Percentiles rank a stretch among this genome's conserved stretches.
phyloP scores from a whole-genome alignment of 1,140 invertebrate genomes.

The Centruroides vittatus region DNA sequence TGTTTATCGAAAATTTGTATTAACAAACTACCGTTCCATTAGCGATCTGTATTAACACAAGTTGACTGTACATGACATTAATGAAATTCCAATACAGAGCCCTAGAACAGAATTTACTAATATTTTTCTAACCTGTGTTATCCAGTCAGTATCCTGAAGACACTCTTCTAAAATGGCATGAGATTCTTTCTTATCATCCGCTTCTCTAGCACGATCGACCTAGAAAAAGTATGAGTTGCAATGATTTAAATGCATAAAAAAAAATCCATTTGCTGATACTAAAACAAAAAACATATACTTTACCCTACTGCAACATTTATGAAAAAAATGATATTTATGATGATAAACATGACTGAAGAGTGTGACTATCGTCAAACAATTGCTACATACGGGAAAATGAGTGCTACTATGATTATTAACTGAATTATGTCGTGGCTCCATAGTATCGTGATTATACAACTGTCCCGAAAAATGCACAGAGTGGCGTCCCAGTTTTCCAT shows the following conservation, averaged over 20 bases:
- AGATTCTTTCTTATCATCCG: slow-evolving; percentile 58
- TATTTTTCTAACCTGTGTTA: slow-evolving; percentile 48
- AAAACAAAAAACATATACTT: background rate
- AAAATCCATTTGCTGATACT: background rate
- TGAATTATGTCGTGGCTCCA: slow-evolving; percentile 38
- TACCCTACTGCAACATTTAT: slow-evolving; percentile 47
- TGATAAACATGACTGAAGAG: slow-evolving; percentile 68
- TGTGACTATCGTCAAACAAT: slow-evolving; percentile 36
- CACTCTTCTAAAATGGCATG: slow-evolving; percentile 75
- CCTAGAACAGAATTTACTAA: no score
- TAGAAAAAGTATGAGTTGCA: slow-evolving; percentile 28
- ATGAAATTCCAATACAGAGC: no score
- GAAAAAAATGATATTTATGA: slow-evolving; percentile 73
- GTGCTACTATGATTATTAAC: slow-evolving; percentile 24
- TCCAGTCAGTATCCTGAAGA: slow-evolving; percentile 64
- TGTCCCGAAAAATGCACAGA: slow-evolving; percentile 61
- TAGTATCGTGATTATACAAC: slow-evolving; percentile 61
- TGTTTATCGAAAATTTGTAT: no score
- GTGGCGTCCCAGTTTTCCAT: slow-evolving; percentile 37
- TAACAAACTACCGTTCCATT: no score
- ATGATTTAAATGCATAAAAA: background rate
- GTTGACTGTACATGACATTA: no score
- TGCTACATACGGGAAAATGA: background rate
- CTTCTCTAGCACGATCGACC: slow-evolving; percentile 53
- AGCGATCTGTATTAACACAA: no score